A percentile compares a stretch with the other conserved stretches of the same genome.
Conservation (phyloP, 2,797 vertebrate genomes). For the Denticeps clupeoides region DNA sequence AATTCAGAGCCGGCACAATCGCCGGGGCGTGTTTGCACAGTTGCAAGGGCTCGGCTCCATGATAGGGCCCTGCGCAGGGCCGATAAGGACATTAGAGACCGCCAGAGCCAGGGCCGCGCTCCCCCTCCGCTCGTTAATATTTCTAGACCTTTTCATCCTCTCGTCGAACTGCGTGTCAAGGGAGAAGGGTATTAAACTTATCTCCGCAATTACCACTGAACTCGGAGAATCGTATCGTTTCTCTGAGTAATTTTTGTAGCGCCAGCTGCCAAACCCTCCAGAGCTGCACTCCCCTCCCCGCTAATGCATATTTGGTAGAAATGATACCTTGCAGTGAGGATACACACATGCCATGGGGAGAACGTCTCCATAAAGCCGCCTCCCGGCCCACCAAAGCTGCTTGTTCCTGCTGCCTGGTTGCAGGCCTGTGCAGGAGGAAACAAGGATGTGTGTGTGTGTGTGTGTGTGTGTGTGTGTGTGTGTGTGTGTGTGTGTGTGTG, state of each 20-base stretch:
- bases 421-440: no score
- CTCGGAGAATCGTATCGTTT: constrained; percentile 30
- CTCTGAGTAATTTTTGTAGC: constrained; percentile 25
- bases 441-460: background rate
- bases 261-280: constrained; percentile 8
- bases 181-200: constrained; percentile 31
- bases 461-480: background rate
- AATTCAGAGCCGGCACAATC: constrained; percentile 24
- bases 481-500: background rate
- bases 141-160: constrained; percentile 24
- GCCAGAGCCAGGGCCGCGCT: constrained; percentile 21
- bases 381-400: background rate
- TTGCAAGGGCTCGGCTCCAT: constrained; percentile 14
- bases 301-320: constrained; percentile 13
- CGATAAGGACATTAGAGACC: constrained; percentile 40
- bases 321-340: constrained; percentile 6
- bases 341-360: constrained; percentile 15
- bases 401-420: no score
- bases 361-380: constrained; percentile 21
- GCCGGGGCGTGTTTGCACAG: constrained; percentile 25
- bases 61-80: constrained; percentile 32
- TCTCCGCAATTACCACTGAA: constrained; percentile 34
- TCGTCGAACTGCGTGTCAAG: constrained; percentile 20
- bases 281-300: no score
- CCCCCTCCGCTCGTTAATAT: constrained; percentile 32